Evolutionary conservation across 1,140 invertebrate genomes (phyloP).

Genomic region (Bombus polaris): DNA sequence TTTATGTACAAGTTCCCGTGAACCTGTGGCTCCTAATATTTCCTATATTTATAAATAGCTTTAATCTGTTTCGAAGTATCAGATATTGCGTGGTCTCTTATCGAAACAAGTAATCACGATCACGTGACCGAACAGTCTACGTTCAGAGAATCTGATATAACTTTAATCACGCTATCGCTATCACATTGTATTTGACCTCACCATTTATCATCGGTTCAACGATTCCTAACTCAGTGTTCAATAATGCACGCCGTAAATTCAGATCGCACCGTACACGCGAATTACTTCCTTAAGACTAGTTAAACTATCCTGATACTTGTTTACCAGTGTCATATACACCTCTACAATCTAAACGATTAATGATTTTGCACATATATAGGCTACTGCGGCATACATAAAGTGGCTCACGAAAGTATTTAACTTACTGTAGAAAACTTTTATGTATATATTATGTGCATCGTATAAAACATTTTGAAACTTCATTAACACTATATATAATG

Average conservation of each 20-base stretch:
- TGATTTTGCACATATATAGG: background rate
- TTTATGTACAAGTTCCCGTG: background rate
- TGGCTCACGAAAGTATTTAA: background rate
- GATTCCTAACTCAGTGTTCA: background rate
- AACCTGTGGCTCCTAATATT: background rate
- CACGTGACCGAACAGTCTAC: background rate
- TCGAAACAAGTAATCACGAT: background rate
- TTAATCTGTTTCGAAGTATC: background rate
- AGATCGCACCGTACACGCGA: background rate
- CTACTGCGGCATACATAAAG: background rate
- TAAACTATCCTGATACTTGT: background rate
- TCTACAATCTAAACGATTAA: background rate
- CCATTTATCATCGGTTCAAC: background rate
- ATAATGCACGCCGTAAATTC: background rate
- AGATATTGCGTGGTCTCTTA: background rate
- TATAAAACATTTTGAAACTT: background rate
- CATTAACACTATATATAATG: background rate
- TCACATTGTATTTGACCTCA: too few relatives aligned
- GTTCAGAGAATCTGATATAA: background rate
- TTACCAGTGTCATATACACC: background rate
- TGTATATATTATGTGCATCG: background rate
- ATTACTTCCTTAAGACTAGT: background rate
- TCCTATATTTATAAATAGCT: background rate
- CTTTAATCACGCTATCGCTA: background rate
- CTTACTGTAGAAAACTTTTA: background rate